Conservation (phyloP, 2,888 invertebrate genomes). For the Clostera curtula region DNA sequence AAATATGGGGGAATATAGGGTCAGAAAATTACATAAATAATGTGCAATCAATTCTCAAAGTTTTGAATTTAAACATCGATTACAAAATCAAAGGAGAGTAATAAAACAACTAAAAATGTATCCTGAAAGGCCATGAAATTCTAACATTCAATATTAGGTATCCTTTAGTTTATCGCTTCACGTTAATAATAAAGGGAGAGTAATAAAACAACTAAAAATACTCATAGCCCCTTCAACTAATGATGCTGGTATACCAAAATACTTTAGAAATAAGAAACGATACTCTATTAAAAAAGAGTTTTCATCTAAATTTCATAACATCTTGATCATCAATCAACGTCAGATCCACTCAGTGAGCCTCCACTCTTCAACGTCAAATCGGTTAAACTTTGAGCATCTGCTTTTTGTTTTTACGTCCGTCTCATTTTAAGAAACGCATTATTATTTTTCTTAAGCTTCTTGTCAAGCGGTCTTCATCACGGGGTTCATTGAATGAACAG, state of each 20-base stretch:
- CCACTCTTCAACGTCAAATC: conserved; percentile 15
- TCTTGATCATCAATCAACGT: conserved; percentile 32
- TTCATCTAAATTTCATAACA: conserved; percentile 16
- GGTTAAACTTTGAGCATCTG: conserved; percentile 22
- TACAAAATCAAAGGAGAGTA: no score
- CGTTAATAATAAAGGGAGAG: no score
- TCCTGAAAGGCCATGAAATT: no score
- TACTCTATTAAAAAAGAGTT: conserved; percentile 8
- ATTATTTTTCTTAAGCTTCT: conserved; percentile 3
- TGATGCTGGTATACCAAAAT: no score
- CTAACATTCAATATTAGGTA: no score
- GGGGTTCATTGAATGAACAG: background rate
- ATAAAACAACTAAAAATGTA: no score
- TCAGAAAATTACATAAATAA: no score
- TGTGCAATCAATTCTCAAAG: no score
- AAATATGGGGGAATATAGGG: no score
- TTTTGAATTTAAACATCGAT: no score
- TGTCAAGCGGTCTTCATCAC: conserved; percentile 1
- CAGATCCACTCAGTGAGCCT: conserved; percentile 14
- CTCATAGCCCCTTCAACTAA: background rate
- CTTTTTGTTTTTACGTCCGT: conserved; percentile 9
- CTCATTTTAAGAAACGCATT: conserved; percentile 14
- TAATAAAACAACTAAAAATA: no score
- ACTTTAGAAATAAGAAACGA: conserved; percentile 7
- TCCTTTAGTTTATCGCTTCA: no score